Conservation (phyloP, 2,888 invertebrate species). For the Ectemnius continuus region DNA sequence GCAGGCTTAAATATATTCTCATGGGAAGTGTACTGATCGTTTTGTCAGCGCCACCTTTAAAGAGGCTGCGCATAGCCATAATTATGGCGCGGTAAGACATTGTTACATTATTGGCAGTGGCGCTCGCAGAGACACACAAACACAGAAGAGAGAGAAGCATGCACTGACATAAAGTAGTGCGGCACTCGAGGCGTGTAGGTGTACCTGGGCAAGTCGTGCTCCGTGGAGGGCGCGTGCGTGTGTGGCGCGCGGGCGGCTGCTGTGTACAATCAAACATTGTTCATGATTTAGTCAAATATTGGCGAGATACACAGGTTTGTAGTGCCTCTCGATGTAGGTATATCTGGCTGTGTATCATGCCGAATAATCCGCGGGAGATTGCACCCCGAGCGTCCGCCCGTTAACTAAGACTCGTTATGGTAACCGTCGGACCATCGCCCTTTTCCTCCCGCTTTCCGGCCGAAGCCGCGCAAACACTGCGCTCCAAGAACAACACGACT, state of each 20-base stretch:
- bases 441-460: background rate
- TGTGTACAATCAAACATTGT: constrained; percentile 77
- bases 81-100: constrained; percentile 4
- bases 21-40: background rate
- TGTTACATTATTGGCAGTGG: background rate
- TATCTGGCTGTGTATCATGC: constrained; percentile 70
- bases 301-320: constrained; percentile 77
- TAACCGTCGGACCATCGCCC: constrained; percentile 12
- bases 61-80: constrained; percentile 11
- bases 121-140: background rate
- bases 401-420: constrained; percentile 68
- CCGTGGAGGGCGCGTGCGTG: constrained; percentile 11
- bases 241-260: constrained; percentile 31
- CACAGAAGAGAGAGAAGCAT: background rate
- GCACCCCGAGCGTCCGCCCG: constrained; percentile 70
- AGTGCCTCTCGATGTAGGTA: constrained; percentile 67
- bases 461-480: too few species aligned
- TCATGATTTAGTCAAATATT: constrained; percentile 78
- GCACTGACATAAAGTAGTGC: background rate
- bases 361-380: constrained; percentile 74
- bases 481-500: too few species aligned
- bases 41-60: constrained; percentile 12
- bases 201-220: background rate
- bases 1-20: too few species aligned
- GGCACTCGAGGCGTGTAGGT: constrained; percentile 11